A percentile compares a stretch with the other conserved stretches of the same genome.
phyloP scores from a whole-genome alignment of 2,888 invertebrate genomes.

The Euzophera pinguis region DNA sequence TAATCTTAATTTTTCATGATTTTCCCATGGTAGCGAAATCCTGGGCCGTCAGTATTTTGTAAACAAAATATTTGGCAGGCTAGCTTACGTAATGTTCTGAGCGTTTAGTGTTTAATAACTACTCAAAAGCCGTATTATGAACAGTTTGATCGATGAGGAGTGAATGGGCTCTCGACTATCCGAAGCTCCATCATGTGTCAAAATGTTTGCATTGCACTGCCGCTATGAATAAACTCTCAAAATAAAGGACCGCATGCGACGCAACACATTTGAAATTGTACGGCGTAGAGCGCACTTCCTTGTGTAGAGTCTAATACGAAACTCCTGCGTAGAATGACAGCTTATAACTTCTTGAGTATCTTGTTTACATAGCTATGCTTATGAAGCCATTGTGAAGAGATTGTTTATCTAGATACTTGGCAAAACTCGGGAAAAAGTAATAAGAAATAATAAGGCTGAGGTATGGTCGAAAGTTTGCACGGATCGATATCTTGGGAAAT shows the following conservation, averaged over 20 bases:
- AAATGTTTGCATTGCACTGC: slow-evolving; percentile 23
- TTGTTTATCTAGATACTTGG: slow-evolving; percentile 16
- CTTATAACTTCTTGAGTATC: slow-evolving; percentile 16
- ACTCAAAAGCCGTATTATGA: slow-evolving; percentile 26
- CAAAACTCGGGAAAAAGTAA: slow-evolving; percentile 14
- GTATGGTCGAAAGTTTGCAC: slow-evolving; percentile 5
- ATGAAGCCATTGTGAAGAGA: slow-evolving; percentile 2
- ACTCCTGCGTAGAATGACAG: slow-evolving; percentile 26
- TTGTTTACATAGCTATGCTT: slow-evolving; percentile 11
- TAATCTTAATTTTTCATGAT: no score
- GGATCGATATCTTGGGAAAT: slow-evolving; percentile 5
- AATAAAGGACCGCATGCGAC: no score
- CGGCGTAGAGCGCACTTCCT: no score
- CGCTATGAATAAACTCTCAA: neutral
- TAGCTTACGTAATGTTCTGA: no score
- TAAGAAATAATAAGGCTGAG: slow-evolving; percentile 7
- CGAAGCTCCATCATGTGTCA: slow-evolving; percentile 37
- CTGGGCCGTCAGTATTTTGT: no score
- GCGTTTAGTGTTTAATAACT: slow-evolving; percentile 26
- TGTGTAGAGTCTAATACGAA: no score
- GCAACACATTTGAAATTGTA: no score
- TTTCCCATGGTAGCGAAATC: no score
- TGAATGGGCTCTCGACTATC: slow-evolving; percentile 39
- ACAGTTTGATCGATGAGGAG: slow-evolving; percentile 42
- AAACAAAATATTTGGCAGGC: no score